Evolutionary conservation across 2,113 vertebrate genomes (phyloP).

Genomic region (Microcebus jonahi): DNA sequence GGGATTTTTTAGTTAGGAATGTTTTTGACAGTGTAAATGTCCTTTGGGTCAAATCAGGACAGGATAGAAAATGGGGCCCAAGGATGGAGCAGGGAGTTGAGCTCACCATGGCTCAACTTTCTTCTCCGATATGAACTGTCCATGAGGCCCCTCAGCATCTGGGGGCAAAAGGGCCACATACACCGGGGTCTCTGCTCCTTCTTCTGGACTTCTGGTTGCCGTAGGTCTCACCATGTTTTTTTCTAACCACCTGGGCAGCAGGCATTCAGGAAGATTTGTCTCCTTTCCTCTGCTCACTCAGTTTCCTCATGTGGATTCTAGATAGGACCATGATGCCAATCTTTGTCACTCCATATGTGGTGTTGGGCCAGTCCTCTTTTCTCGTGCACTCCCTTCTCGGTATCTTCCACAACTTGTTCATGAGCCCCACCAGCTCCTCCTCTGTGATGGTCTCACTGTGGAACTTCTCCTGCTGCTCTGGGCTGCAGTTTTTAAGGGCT

Average conservation of each 20-base stretch:
- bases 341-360: slow-evolving; percentile 92
- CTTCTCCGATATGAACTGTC: slow-evolving; percentile 90
- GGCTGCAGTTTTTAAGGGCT: slow-evolving; percentile 86
- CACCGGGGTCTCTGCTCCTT: slow-evolving; percentile 92
- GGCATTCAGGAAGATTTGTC: slow-evolving; percentile 93
- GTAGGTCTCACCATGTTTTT: slow-evolving; percentile 90
- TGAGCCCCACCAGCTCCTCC: slow-evolving; percentile 91
- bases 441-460: slow-evolving; percentile 91
- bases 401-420: slow-evolving; percentile 89
- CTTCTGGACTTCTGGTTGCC: slow-evolving; percentile 91
- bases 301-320: slow-evolving; percentile 89
- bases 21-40: too few species aligned
- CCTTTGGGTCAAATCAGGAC: too few species aligned
- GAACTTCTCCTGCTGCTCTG: slow-evolving; percentile 90
- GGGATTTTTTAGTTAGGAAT: too few species aligned
- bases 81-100: fast-evolving
- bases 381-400: slow-evolving; percentile 82
- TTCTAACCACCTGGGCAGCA: slow-evolving; percentile 96
- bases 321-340: slow-evolving; percentile 92
- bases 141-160: slow-evolving; percentile 87
- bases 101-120: slow-evolving; percentile 88
- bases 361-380: slow-evolving; percentile 90
- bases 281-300: slow-evolving; percentile 85
- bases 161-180: slow-evolving; percentile 92
- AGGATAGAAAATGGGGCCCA: fast-evolving